Evolutionary conservation across 2,113 vertebrate species (phyloP).

Genomic region (Nerophis ophidion): DNA sequence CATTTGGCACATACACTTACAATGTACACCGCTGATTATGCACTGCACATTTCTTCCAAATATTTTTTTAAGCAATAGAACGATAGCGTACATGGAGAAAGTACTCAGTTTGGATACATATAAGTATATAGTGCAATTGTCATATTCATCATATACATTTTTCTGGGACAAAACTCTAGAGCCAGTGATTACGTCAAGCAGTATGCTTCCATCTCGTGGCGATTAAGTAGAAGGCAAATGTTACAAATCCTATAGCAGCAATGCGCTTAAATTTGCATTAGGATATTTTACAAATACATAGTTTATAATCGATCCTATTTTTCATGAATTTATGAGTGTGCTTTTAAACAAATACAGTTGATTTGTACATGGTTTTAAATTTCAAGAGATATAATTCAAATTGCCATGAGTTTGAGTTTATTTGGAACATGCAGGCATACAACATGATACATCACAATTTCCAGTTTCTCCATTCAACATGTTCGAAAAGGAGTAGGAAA

Average conservation of each 20-base stretch:
- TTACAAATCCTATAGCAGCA: not conserved
- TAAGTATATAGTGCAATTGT: not conserved
- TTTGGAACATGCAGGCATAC: too few species aligned
- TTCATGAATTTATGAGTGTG: not conserved
- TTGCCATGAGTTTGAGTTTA: not conserved
- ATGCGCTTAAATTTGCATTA: too few species aligned
- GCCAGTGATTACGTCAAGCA: not conserved
- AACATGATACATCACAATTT: too few species aligned
- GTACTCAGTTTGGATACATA: not conserved
- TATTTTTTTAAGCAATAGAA: not conserved
- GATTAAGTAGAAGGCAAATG: slow-evolving; percentile 14
- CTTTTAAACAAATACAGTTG: not conserved
- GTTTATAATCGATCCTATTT: not conserved
- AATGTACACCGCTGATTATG: not conserved
- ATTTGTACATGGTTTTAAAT: not conserved
- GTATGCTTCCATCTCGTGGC: slow-evolving; percentile 53
- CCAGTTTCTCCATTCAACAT: too few species aligned
- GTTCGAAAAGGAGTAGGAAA: too few species aligned
- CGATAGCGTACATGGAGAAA: not conserved
- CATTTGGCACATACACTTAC: not conserved
- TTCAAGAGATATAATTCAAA: not conserved
- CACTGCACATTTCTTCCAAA: not conserved
- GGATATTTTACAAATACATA: too few species aligned
- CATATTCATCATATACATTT: not conserved
- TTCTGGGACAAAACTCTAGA: not conserved